Percentiles rank a stretch among this genome's conserved stretches.
Conservation (phyloP, 2,113 vertebrate genomes). For the Coptodon bakossiorum region DNA sequence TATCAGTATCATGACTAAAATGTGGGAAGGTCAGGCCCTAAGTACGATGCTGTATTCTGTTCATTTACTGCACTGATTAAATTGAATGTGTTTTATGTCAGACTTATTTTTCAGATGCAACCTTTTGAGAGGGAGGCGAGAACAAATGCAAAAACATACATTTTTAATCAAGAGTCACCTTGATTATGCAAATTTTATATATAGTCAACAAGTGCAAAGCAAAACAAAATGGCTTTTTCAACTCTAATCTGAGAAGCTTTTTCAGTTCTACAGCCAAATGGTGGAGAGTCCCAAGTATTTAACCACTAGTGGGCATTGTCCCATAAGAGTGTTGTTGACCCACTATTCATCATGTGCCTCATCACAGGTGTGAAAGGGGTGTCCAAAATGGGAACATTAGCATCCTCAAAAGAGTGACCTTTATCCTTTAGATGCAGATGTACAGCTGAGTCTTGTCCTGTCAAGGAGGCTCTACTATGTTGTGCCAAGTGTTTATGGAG, state of each 20-base stretch:
- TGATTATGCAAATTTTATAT: background rate
- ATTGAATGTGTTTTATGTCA: background rate
- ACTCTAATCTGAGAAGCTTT: background rate
- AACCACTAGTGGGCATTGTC: background rate
- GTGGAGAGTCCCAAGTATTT: background rate
- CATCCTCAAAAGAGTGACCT: background rate
- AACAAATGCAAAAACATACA: background rate
- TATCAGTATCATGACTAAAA: background rate
- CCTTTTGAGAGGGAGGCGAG: background rate
- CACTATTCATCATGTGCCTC: background rate
- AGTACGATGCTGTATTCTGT: background rate
- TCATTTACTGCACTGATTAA: background rate
- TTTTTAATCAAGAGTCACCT: too few species aligned
- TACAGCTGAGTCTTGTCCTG: background rate
- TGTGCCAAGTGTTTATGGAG: background rate
- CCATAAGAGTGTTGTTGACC: rapidly evolving
- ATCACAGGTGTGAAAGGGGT: background rate
- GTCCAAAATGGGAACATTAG: background rate
- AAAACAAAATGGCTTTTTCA: background rate
- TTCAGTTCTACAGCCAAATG: background rate
- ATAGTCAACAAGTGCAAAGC: background rate
- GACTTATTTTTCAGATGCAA: background rate
- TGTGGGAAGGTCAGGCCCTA: background rate
- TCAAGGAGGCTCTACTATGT: background rate
- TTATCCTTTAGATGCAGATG: background rate